Percentiles rank a stretch among this genome's conserved stretches.
Conservation (phyloP, 2,888 invertebrate species). For the Eilema sororculum region DNA sequence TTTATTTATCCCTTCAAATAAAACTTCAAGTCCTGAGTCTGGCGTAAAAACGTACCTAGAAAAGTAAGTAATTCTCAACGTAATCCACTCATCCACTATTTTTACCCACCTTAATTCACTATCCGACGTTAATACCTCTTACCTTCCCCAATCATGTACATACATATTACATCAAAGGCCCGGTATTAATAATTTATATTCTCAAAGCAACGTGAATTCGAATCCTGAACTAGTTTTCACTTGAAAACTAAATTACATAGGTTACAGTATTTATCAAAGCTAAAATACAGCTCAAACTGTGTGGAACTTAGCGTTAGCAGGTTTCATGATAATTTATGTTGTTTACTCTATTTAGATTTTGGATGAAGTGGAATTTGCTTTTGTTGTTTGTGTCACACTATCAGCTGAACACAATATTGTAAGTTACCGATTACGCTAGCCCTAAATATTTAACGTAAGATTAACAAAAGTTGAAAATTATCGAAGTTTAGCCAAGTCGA, state of each 20-base stretch:
- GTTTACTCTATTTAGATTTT: slow-evolving; percentile 17
- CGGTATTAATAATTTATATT: slow-evolving; percentile 34
- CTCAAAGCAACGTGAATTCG: slow-evolving; percentile 40
- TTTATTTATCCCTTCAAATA: neutral
- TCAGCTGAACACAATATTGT: too few relatives aligned
- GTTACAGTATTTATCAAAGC: slow-evolving; percentile 57
- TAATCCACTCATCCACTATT: slow-evolving; percentile 3
- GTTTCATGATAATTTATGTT: neutral
- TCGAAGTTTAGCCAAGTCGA: too few relatives aligned
- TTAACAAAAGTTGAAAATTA: too few relatives aligned
- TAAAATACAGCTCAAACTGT: slow-evolving; percentile 51
- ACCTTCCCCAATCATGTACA: slow-evolving; percentile 17
- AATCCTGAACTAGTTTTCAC: slow-evolving; percentile 37
- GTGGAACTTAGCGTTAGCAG: slow-evolving; percentile 28
- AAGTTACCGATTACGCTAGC: too few relatives aligned
- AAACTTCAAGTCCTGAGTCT: neutral
- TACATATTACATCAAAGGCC: slow-evolving; percentile 28
- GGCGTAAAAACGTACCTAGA: neutral
- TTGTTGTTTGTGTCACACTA: neutral
- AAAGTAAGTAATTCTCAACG: neutral
- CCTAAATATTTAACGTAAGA: too few relatives aligned
- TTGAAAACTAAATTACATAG: slow-evolving; percentile 46
- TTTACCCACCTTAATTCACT: slow-evolving; percentile 9
- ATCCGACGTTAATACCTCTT: slow-evolving; percentile 16
- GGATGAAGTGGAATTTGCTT: neutral